Evolutionary conservation across 2,797 vertebrate genomes (phyloP).

Genomic region (Buceros bicornis): DNA sequence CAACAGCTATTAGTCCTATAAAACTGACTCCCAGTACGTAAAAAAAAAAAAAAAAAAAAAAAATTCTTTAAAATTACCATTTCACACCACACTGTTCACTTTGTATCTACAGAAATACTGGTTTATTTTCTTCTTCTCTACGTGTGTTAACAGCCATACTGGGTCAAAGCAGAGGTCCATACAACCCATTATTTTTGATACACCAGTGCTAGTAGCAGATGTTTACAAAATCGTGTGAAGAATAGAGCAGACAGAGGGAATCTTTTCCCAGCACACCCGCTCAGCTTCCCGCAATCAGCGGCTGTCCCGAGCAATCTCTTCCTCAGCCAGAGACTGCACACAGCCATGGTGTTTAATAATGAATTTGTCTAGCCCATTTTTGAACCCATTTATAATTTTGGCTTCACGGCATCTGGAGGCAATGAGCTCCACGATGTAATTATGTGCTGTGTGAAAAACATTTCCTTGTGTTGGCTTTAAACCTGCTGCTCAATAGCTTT

Average conservation of each 20-base stretch:
- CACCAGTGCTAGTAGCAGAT: not conserved
- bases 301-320: conserved; percentile 40
- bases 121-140: not conserved
- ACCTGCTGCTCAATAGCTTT: conserved; percentile 43
- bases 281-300: conserved; percentile 7
- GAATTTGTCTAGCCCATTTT: conserved; percentile 49
- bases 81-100: not conserved
- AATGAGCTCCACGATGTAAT: not conserved
- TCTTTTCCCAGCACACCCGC: not conserved
- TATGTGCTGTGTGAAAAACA: conserved; percentile 43
- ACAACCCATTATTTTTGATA: not conserved
- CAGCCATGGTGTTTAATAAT: conserved; percentile 38
- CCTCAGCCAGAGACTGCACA: conserved; percentile 4
- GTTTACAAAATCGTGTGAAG: conserved; percentile 2
- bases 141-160: not conserved
- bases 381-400: conserved; percentile 57
- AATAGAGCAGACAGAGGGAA: not conserved
- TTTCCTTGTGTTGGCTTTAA: conserved; percentile 53
- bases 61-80: not conserved
- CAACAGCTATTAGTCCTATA: not conserved
- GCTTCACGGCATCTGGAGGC: conserved; percentile 43
- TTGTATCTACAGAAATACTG: not conserved
- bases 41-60: not conserved
- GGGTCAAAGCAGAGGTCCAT: conserved; percentile 12
- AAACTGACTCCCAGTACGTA: not conserved